A percentile compares a stretch with the other conserved stretches of the same genome.
Evolutionary conservation across 2,797 vertebrate genomes (phyloP).

Genomic region (Salmo trutta): DNA sequence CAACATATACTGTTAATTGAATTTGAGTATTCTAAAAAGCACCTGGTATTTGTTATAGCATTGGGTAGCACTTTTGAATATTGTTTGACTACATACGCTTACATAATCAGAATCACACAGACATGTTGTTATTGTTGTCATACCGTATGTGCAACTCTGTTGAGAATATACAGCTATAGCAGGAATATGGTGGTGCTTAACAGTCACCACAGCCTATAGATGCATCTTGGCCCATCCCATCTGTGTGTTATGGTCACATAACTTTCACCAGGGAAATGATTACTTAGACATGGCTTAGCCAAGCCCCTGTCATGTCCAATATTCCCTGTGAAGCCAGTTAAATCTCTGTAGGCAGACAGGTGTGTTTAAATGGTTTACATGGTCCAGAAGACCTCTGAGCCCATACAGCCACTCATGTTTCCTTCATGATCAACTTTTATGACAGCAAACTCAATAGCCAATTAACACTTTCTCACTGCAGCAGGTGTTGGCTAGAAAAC

Average conservation of each 20-base stretch:
- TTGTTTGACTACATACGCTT: too few relatives aligned
- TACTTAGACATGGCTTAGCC: not conserved
- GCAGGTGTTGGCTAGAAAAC: not conserved
- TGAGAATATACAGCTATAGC: not conserved
- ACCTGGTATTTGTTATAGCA: too few relatives aligned
- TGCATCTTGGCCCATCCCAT: not conserved
- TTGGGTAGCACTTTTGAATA: too few relatives aligned
- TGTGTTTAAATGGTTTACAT: constrained; percentile 63
- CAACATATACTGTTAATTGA: not conserved
- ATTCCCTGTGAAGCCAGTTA: constrained; percentile 14
- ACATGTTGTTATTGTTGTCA: not conserved
- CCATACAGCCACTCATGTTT: constrained; percentile 47
- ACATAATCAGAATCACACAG: not conserved
- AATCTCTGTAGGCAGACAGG: constrained; percentile 49
- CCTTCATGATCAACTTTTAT: constrained; percentile 34
- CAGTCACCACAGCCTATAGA: too few relatives aligned
- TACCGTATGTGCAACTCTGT: not conserved
- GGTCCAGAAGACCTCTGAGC: constrained; percentile 45
- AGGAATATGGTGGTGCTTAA: not conserved
- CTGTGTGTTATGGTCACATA: not conserved
- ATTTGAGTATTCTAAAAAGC: too few relatives aligned
- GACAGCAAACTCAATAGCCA: constrained; percentile 22
- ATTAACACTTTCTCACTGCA: not conserved
- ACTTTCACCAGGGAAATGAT: constrained; percentile 26
- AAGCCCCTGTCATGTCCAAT: constrained; percentile 39